Evolutionary conservation across 2,888 invertebrate genomes (phyloP), one percentile per base, ranked within the genome.

Genomic region (Prosapia bicincta): DNA sequence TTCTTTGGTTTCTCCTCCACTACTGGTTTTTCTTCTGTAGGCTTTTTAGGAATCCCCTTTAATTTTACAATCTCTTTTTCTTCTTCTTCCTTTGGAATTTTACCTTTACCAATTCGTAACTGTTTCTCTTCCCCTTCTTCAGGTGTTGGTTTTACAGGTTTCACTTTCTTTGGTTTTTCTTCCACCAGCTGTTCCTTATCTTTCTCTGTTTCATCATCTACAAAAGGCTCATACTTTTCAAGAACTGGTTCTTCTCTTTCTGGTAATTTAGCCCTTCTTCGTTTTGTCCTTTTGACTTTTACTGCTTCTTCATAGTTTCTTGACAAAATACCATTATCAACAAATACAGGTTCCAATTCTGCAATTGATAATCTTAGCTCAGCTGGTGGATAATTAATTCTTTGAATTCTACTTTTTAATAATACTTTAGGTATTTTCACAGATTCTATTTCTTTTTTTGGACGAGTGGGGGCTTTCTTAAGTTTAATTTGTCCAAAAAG

Each of bases 391-490:
- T 87, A 87, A 73, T 86, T 85, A 1, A 86, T 83, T 80, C 88
- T 88, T 66, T 85, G 87, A 15, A 93, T 91, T 79, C 91, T 88
- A 83, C 93, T 93, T 82, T 91, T 92, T 0, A 94, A 85, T 82
- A 91, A 87, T 73, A 92, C 87, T 83, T 91, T 92, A 0, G 91
- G 92, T 74, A 93, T 84, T 73, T 84, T 83, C 0, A 85, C 81
- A 9, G 84, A 79, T 65, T 84, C 81, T 9, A 83, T 77, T 79
- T 87, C 87, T 80, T 85, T 85, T 80, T 89, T 88, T 13, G 88
- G 86, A 78, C 87, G 85, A 10, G 85, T 81, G 0, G 83, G 82
- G 0, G 83, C 82, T 77, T 84, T 85, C 74, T 84, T 85, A 66
- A 86, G 76, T 13, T 83, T 80, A 2, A 93, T 85, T 83, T 90